Conservation (phyloP, 2,888 invertebrate species). For the Brachypterus glaber region DNA sequence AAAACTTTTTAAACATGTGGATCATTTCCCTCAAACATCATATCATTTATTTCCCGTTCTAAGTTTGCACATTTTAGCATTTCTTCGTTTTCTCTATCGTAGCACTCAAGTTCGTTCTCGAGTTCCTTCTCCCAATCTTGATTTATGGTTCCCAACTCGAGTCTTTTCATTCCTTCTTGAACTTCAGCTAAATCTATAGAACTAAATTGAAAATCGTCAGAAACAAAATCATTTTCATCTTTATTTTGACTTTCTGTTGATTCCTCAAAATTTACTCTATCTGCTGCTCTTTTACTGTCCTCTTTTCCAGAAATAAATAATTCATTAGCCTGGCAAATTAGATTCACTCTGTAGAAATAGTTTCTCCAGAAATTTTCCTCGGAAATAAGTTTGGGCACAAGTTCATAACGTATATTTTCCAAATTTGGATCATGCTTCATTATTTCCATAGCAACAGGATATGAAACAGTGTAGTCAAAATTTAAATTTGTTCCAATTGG, state of each 20-base stretch:
- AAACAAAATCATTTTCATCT: background rate
- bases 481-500: constrained; percentile 91
- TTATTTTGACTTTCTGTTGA: background rate
- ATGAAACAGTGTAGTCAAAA: constrained; percentile 88
- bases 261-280: background rate
- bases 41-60: background rate
- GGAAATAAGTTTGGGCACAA: constrained; percentile 88
- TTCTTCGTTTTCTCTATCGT: background rate
- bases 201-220: background rate
- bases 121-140: background rate
- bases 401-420: constrained; percentile 97
- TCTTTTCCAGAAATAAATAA: background rate
- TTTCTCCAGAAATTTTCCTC: background rate
- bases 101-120: background rate
- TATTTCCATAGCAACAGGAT: constrained; percentile 88
- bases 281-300: background rate
- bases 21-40: too few relatives aligned
- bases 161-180: background rate
- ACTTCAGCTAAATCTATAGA: background rate
- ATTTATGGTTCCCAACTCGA: background rate
- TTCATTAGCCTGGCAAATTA: background rate
- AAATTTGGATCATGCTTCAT: constrained; percentile 92
- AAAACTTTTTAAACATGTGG: too few relatives aligned
- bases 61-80: background rate
- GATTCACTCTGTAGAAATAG: background rate